Evolutionary conservation across 2,113 vertebrate species (phyloP).

Genomic region (Mesocricetus auratus): DNA sequence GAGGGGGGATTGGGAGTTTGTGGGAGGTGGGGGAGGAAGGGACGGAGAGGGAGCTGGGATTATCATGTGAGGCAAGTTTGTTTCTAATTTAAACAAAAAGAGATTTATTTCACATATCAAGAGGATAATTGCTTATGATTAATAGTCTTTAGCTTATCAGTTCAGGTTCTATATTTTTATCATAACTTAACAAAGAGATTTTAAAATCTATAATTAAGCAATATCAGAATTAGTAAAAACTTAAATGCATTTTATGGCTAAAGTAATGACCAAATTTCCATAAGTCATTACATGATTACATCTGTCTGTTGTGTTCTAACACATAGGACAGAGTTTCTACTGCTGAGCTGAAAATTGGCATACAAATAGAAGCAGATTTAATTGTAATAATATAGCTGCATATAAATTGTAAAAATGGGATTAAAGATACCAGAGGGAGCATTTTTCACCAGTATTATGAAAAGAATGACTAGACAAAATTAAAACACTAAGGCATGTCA

Average conservation of each 20-base stretch:
- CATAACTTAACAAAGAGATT: background rate
- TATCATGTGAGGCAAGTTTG: too few relatives aligned
- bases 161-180: background rate
- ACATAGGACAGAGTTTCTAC: background rate
- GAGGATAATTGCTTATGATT: background rate
- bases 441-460: conserved; percentile 1
- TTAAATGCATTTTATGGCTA: background rate
- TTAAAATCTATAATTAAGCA: background rate
- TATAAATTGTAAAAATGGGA: conserved; percentile 32
- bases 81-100: too few relatives aligned
- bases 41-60: too few relatives aligned
- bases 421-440: background rate
- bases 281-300: conserved; percentile 11
- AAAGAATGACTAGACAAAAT: conserved; percentile 42
- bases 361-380: background rate
- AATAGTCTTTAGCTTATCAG: background rate
- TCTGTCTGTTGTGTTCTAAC: conserved; percentile 53
- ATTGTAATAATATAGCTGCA: conserved; percentile 6
- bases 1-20: too few relatives aligned
- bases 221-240: background rate
- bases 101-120: background rate
- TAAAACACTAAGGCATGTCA: background rate
- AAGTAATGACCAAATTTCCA: conserved; percentile 52
- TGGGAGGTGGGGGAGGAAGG: too few relatives aligned
- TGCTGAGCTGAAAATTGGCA: conserved; percentile 74